A percentile compares a stretch with the other conserved stretches of the same genome.
Conservation (phyloP, 2,797 vertebrate genomes). For the Rhadinocentrus ornatus region DNA sequence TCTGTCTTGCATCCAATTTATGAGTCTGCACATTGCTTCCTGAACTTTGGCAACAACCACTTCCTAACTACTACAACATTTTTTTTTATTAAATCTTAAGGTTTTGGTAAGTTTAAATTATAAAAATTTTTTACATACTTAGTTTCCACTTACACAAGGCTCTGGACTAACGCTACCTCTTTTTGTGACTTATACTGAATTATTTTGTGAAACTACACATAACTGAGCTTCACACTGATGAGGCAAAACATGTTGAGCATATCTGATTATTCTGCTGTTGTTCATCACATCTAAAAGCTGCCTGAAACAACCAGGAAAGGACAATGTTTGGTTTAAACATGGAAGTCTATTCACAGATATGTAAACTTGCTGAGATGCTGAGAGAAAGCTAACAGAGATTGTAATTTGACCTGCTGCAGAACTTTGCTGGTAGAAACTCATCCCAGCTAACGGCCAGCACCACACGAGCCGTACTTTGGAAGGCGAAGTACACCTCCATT, state of each 20-base stretch:
- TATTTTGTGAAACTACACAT: neutral
- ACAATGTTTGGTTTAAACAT: neutral
- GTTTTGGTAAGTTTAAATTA: neutral
- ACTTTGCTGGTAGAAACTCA: neutral
- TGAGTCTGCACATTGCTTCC: neutral
- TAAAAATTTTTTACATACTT: neutral
- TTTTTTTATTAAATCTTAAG: neutral
- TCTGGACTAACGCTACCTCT: neutral
- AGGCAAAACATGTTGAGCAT: neutral
- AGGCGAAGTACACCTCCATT: conserved; percentile 23
- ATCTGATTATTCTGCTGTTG: neutral
- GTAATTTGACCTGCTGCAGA: neutral
- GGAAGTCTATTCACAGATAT: neutral
- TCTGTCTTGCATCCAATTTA: neutral
- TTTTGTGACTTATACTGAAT: neutral
- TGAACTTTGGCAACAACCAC: neutral
- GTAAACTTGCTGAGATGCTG: neutral
- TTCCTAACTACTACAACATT: neutral
- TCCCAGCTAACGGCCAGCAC: neutral
- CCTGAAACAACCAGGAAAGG: no score
- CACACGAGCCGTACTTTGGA: neutral
- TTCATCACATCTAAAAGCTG: neutral
- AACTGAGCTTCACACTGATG: neutral
- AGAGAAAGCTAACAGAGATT: neutral
- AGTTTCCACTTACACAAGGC: no score